Conservation (phyloP, 2,888 invertebrate genomes). For the Ganaspis brasiliensis region DNA sequence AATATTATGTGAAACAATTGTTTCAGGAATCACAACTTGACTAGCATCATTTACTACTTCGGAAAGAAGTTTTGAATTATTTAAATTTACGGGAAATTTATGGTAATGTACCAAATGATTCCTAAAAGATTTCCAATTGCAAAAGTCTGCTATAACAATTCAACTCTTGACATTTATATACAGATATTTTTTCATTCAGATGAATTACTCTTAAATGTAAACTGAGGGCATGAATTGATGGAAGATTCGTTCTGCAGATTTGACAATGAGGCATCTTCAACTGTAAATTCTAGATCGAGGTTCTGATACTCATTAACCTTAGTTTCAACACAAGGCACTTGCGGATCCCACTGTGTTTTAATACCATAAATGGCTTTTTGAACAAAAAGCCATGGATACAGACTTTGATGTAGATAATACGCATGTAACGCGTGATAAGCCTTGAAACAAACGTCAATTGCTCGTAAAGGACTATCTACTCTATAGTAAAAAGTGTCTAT, state of each 20-base stretch:
- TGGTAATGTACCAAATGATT: not conserved
- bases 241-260: not conserved
- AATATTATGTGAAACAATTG: too few relatives aligned
- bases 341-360: not conserved
- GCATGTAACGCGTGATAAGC: not conserved
- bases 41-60: too few relatives aligned
- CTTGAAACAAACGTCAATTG: not conserved
- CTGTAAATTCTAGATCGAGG: not conserved
- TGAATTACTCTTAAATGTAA: not conserved
- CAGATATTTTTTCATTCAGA: not conserved
- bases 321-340: not conserved
- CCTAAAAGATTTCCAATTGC: conserved; percentile 11
- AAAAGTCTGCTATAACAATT: conserved; percentile 10
- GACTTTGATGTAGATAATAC: not conserved
- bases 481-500: not conserved
- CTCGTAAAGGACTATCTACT: not conserved
- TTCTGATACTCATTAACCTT: not conserved
- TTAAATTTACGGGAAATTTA: not conserved
- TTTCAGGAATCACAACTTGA: too few relatives aligned
- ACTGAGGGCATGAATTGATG: not conserved
- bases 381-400: not conserved
- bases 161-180: not conserved
- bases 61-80: not conserved
- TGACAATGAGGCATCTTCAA: conserved; percentile 7
- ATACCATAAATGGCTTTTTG: not conserved